These are phyloP conservation scores for Taeniopygia guttata DNA, from an alignment of 2,797 vertebrate genomes.

Conservation along the genomic window DNA sequence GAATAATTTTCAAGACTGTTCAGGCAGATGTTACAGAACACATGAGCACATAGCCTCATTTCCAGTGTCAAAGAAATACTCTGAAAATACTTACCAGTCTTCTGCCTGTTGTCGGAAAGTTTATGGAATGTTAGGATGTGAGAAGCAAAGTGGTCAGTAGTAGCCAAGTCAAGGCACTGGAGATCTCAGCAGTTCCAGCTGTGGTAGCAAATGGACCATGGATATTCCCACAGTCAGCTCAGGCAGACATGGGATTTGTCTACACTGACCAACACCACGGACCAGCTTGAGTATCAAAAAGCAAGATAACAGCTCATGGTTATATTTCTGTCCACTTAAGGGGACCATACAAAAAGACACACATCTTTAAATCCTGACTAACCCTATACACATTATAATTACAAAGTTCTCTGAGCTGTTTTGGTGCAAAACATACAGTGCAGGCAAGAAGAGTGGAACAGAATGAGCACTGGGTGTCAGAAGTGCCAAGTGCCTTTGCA, in stretches of 20 bases:
- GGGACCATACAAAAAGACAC: neutral
- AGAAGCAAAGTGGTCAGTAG: neutral
- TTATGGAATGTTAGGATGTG: neutral
- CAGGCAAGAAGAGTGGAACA: neutral
- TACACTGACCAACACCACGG: neutral
- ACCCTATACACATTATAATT: neutral
- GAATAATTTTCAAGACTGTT: neutral
- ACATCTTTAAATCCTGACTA: neutral
- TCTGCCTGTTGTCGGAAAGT: neutral
- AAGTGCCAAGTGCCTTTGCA: neutral
- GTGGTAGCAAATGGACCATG: neutral
- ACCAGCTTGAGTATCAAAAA: neutral
- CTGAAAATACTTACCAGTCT: neutral
- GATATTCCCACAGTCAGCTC: neutral
- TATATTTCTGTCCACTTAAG: neutral
- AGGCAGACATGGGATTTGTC: neutral
- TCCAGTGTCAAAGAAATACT: neutral
- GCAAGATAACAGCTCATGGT: neutral
- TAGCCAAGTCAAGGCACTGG: neutral
- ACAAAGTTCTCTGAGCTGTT: neutral
- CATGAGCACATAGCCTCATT: neutral
- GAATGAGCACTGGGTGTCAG: neutral
- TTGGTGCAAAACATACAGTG: rapidly evolving
- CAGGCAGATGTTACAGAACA: neutral
- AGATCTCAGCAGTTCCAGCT: neutral